Conservation (phyloP, 2,888 invertebrate species). For the Nymphalis polychloros region DNA sequence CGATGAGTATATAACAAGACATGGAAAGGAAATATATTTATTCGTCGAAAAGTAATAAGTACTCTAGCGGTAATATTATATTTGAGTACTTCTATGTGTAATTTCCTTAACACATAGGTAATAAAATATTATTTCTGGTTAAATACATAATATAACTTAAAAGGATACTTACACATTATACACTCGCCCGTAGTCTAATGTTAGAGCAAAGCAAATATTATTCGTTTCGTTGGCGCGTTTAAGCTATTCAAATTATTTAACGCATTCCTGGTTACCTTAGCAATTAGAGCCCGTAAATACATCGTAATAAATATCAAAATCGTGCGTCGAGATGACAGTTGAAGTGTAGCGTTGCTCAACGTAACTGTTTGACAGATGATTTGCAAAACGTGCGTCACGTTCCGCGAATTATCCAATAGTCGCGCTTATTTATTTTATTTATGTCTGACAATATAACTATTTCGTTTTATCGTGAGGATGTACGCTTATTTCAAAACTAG, state of each 20-base stretch:
- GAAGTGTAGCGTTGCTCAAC: not conserved
- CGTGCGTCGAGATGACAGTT: not conserved
- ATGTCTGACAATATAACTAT: constrained; percentile 8
- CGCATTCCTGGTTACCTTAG: not conserved
- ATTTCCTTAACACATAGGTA: not conserved
- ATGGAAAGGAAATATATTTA: not conserved
- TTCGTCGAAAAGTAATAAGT: not conserved
- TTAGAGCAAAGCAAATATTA: constrained; percentile 6
- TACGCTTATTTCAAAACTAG: too few relatives aligned
- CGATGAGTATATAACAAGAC: not conserved
- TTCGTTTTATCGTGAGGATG: not conserved
- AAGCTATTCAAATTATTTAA: not conserved
- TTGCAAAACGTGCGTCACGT: constrained; percentile 31
- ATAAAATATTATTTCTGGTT: not conserved
- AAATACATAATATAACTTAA: not conserved
- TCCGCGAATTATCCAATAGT: constrained; percentile 18
- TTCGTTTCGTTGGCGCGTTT: constrained; percentile 7
- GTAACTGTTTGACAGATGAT: constrained; percentile 28
- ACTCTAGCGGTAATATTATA: not conserved
- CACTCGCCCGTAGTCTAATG: not conserved
- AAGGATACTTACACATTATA: not conserved
- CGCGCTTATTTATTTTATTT: constrained; percentile 6
- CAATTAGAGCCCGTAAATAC: constrained; percentile 3
- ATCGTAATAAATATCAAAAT: constrained; percentile 5
- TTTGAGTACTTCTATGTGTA: not conserved